Percentiles rank a stretch among this genome's conserved stretches.
These are phyloP conservation scores for Sclerurus mexicanus DNA, from an alignment of 2,113 vertebrate species.

Conservation along the genomic window DNA sequence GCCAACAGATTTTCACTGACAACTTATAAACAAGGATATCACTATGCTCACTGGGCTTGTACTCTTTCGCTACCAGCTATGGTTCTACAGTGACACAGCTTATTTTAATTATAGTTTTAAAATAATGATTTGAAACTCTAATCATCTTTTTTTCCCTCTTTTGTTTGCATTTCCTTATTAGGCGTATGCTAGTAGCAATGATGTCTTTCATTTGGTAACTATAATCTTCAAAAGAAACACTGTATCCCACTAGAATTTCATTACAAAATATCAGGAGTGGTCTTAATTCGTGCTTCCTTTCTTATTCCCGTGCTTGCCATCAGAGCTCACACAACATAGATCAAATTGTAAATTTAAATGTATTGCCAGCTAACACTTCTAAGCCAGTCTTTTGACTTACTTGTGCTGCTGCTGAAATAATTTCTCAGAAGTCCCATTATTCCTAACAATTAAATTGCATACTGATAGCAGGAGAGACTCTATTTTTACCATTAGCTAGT, in stretches of 20 bases:
- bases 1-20: not conserved
- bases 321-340: not conserved
- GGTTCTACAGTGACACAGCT: constrained; percentile 19
- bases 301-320: not conserved
- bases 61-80: not conserved
- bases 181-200: not conserved
- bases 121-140: constrained; percentile 36
- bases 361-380: not conserved
- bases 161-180: not conserved
- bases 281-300: not conserved
- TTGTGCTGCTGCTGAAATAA: not conserved
- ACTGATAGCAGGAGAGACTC: not conserved
- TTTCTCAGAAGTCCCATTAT: not conserved
- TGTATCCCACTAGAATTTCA: not conserved
- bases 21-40: constrained; percentile 3
- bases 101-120: constrained; percentile 19
- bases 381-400: not conserved
- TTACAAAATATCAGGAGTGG: not conserved
- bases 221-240: not conserved
- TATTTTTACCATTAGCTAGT: not conserved
- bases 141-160: constrained; percentile 7
- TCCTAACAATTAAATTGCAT: not conserved
- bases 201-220: not conserved
- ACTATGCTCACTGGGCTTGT: not conserved
- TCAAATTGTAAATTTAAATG: not conserved